Evolutionary conservation across 2,888 invertebrate genomes (phyloP), one percentile per base, ranked within the genome.

Genomic region (Galerucella nymphaeae): DNA sequence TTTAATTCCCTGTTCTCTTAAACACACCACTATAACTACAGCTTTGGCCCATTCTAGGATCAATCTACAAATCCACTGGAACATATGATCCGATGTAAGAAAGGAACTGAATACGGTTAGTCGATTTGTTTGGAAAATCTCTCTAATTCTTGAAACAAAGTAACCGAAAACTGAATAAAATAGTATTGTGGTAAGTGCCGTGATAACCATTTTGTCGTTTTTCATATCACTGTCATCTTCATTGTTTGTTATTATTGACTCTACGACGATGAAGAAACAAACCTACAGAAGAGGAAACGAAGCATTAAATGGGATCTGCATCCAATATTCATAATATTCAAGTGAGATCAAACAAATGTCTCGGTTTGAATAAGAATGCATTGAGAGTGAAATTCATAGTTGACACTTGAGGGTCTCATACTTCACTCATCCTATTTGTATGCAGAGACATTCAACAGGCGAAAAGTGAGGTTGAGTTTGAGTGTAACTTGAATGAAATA

Each of bases 1-100:
- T 81, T 93, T 89, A 73, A 93, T 90, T 41, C 93, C 87, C 30
- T 93, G 93, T 84, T 93, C 93, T 81, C 92, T 91, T 70, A 94
- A 84, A 45, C 93, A 93, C 38, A 94, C 61, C 4, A 87, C 83
- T 6, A 86, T 81, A 5, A 86, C 79, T 53, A 94, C 90, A 0
- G 93, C 93, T 85, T 94, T 94, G 13, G 93, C 92, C 92, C 93
- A 93, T 84, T 94, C 94, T 59, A 94, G 87, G 1, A 93, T 90
- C 62, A 94, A 90, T 85, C 92, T 93, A 8, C 92, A 78, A 1
- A 86, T 23, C 79, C 83, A 82, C 72, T 82, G 81, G 0, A 84
- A 38, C 38, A 81, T 80, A 66, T 82, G 79, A 64, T 71, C 72
- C 5, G 76, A 63, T 0, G 80, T 73, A 2, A 75, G 75, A n/a